Percentiles rank a stretch among this genome's conserved stretches.
These are phyloP conservation scores for Equus quagga DNA, from an alignment of 2,113 vertebrate genomes.

Conservation along the genomic window DNA sequence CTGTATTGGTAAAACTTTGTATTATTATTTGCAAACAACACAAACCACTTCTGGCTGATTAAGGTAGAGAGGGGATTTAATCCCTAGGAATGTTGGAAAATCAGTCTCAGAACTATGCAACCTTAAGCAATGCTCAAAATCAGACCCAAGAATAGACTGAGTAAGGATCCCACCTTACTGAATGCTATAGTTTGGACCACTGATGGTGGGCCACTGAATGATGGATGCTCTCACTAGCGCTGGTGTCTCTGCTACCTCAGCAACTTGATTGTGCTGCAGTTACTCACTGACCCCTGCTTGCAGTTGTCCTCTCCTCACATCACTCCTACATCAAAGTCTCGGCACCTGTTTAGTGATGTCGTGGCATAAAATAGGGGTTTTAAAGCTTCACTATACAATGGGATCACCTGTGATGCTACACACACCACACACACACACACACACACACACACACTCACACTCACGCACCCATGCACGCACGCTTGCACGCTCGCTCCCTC, in stretches of 20 bases:
- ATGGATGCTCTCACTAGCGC: background rate
- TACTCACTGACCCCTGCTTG: background rate
- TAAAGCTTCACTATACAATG: background rate
- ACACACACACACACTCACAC: fast-evolving
- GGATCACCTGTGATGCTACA: background rate
- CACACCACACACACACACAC: background rate
- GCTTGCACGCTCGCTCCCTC: fast-evolving
- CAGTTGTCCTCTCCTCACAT: background rate
- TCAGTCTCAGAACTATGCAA: background rate
- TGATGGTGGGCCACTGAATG: background rate
- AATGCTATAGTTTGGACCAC: background rate
- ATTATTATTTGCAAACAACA: background rate
- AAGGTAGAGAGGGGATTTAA: background rate
- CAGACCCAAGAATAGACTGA: background rate
- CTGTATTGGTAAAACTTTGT: background rate
- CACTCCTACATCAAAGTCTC: background rate
- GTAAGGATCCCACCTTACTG: background rate
- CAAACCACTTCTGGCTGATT: background rate
- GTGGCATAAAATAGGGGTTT: background rate
- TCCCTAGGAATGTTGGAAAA: background rate
- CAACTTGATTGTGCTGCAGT: background rate
- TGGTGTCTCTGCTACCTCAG: background rate
- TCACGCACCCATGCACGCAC: background rate
- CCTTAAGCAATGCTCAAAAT: background rate
- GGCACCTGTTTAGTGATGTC: background rate